These are phyloP conservation scores for Zaprionus vittiger DNA, from an alignment of 1,140 invertebrate genomes.

Conservation along the genomic window DNA sequence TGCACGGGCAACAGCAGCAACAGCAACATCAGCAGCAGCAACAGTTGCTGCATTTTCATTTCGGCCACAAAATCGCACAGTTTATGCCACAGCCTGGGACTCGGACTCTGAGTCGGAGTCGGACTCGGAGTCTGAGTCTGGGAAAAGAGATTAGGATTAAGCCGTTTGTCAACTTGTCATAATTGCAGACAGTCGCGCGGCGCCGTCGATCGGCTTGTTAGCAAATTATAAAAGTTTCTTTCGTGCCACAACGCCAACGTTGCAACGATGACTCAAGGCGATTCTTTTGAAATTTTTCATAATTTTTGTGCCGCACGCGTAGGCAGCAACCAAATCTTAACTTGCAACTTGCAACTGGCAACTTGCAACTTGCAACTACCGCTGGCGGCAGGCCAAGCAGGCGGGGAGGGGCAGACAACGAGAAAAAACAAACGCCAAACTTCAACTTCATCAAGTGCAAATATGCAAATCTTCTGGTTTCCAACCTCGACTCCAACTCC, in stretches of 20 bases:
- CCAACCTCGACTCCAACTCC: background rate
- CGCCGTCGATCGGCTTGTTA: conserved; percentile 60
- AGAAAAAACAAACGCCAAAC: conserved; percentile 44
- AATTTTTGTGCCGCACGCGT: conserved; percentile 63
- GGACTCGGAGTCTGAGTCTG: conserved; percentile 13
- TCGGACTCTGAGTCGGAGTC: background rate
- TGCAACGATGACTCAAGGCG: conserved; percentile 76
- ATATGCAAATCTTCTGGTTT: conserved; percentile 69
- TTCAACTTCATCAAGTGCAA: conserved; percentile 78
- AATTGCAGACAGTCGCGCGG: conserved; percentile 60
- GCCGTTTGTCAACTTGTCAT: conserved; percentile 83
- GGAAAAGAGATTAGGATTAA: conserved; percentile 77
- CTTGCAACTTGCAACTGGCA: conserved; percentile 31
- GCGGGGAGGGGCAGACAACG: background rate
- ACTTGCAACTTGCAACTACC: conserved; percentile 40
- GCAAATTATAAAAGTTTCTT: conserved; percentile 44
- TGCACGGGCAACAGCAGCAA: conserved; percentile 21
- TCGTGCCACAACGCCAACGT: conserved; percentile 45
- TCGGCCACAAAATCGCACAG: conserved; percentile 45
- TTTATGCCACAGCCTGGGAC: conserved; percentile 21
- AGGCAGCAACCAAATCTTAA: conserved; percentile 60
- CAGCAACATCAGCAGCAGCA: conserved; percentile 16
- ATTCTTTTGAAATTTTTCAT: conserved; percentile 73
- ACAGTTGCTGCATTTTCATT: conserved; percentile 16
- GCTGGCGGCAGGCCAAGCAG: conserved; percentile 40